Evolutionary conservation across 2,888 invertebrate species (phyloP).

Genomic region (Diplazon laetatorius): DNA sequence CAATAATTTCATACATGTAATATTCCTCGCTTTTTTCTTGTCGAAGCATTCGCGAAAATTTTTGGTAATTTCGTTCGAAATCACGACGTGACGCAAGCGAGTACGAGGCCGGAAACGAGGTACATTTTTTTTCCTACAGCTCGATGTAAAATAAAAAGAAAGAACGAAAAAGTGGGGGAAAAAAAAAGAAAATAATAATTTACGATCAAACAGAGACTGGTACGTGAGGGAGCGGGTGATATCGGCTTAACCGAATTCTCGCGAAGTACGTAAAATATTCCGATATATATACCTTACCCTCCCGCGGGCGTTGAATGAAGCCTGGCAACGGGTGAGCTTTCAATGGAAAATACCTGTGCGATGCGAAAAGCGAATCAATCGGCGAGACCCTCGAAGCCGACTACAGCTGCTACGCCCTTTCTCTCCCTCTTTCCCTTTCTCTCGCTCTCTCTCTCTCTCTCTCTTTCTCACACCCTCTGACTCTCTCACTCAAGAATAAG

Average conservation of each 20-base stretch:
- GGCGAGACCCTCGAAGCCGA: conserved; percentile 35
- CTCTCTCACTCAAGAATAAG: too few relatives aligned
- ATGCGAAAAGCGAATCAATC: conserved; percentile 70
- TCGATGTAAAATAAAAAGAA: background rate
- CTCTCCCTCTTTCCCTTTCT: too few relatives aligned
- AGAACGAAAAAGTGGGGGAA: background rate
- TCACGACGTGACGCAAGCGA: too few relatives aligned
- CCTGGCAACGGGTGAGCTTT: conserved; percentile 25
- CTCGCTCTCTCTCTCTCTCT: too few relatives aligned
- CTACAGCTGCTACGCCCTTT: conserved; percentile 13
- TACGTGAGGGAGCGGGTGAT: background rate
- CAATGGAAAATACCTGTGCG: conserved; percentile 61
- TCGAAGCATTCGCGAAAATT: background rate
- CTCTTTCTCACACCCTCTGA: too few relatives aligned
- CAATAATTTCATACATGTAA: background rate
- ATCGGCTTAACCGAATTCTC: conserved; percentile 39
- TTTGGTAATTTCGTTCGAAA: conserved; percentile 9
- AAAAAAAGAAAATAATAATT: conserved; percentile 5
- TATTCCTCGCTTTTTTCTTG: background rate
- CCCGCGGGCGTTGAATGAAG: conserved; percentile 24
- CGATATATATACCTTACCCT: conserved; percentile 71
- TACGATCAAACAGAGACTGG: conserved; percentile 9
- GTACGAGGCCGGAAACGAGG: too few relatives aligned
- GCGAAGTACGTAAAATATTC: conserved; percentile 72
- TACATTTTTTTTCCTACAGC: too few relatives aligned